Percentiles rank a stretch among this genome's conserved stretches.
Conservation (phyloP, 1,140 invertebrate species). For the Linepithema humile region DNA sequence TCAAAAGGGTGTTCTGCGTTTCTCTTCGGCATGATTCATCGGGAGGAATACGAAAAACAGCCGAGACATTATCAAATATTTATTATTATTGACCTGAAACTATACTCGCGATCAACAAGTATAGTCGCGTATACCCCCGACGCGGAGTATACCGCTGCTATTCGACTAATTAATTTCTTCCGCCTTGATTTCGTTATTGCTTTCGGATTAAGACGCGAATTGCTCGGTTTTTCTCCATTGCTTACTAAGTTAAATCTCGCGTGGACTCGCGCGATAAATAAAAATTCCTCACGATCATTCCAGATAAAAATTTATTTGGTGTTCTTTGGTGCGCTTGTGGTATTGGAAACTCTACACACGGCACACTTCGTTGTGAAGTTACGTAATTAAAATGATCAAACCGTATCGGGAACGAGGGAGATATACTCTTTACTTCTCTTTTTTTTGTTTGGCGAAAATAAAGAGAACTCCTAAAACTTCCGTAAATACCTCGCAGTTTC, state of each 20-base stretch:
- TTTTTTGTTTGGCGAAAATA: constrained; percentile 12
- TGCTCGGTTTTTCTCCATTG: background rate
- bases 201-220: constrained; percentile 37
- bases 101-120: constrained; percentile 22
- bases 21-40: constrained; percentile 45
- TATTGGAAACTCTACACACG: background rate
- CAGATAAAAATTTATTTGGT: constrained; percentile 28
- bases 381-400: constrained; percentile 17
- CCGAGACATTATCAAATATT: constrained; percentile 50
- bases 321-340: constrained; percentile 7
- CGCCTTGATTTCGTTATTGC: constrained; percentile 31
- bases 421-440: background rate
- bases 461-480: constrained; percentile 20
- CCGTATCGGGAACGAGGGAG: constrained; percentile 5
- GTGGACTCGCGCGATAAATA: constrained; percentile 14
- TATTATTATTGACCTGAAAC: constrained; percentile 31
- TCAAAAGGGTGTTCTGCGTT: constrained; percentile 49
- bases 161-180: constrained; percentile 49
- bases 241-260: background rate
- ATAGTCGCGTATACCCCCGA: background rate
- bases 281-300: constrained; percentile 1
- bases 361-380: background rate
- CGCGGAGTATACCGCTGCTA: background rate
- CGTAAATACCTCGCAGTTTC: constrained; percentile 27
- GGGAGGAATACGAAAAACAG: constrained; percentile 44